phyloP scores from a whole-genome alignment of 2,888 invertebrate species.

The Nomada fucata region DNA sequence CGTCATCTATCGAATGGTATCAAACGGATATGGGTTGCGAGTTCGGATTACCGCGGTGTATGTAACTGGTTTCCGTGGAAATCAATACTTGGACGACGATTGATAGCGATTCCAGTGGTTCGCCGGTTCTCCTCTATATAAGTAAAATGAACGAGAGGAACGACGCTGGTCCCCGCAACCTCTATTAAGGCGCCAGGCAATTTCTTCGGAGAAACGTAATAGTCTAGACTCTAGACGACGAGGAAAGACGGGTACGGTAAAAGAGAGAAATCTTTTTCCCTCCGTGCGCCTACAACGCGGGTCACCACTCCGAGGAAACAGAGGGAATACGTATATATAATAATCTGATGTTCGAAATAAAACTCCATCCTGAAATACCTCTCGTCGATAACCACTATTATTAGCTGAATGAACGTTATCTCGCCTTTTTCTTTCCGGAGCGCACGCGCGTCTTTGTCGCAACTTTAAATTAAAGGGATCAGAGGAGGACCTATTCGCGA shows the following conservation, averaged over 20 bases:
- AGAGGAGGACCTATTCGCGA: background rate
- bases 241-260: background rate
- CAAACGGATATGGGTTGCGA: slow-evolving; percentile 50
- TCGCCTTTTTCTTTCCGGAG: background rate
- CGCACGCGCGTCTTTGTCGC: background rate
- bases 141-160: slow-evolving; percentile 58
- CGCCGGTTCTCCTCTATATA: slow-evolving; percentile 20
- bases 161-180: slow-evolving; percentile 25
- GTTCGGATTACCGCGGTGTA: slow-evolving; percentile 61
- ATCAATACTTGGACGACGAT: slow-evolving; percentile 62
- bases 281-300: background rate
- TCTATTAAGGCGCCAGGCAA: slow-evolving; percentile 53
- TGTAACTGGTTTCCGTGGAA: slow-evolving; percentile 62
- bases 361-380: slow-evolving; percentile 13
- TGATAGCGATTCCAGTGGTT: slow-evolving; percentile 51
- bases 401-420: background rate
- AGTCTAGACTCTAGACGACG: slow-evolving; percentile 37
- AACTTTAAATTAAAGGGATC: too few species aligned
- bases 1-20: slow-evolving; percentile 37
- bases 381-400: background rate
- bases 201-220: slow-evolving; percentile 61
- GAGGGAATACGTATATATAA: background rate
- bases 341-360: background rate
- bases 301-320: slow-evolving; percentile 5
- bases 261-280: slow-evolving; percentile 21